Conservation (phyloP, 2,113 vertebrate species). For the Gobio gobio region DNA sequence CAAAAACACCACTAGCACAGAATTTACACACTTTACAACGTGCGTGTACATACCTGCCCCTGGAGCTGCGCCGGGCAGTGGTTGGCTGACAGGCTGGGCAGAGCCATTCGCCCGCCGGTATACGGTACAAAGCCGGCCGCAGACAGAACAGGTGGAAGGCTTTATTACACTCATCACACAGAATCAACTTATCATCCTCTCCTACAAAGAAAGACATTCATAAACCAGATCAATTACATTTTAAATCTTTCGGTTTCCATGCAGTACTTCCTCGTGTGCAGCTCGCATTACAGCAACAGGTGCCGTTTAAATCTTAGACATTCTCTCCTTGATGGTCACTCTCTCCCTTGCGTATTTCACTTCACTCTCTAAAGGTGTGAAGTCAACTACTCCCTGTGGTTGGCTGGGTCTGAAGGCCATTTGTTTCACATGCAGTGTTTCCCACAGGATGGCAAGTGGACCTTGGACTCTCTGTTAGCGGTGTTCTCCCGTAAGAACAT, state of each 20-base stretch:
- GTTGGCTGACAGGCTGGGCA: conserved; percentile 95
- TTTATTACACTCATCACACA: conserved; percentile 98
- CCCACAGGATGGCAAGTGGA: neutral
- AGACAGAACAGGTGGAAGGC: conserved; percentile 98
- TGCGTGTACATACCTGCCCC: conserved; percentile 80
- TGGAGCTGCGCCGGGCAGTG: conserved; percentile 84
- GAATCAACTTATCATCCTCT: conserved; percentile 95
- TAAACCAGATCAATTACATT: conserved; percentile 26
- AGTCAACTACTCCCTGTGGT: neutral
- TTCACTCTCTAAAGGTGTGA: neutral
- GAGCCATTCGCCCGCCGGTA: conserved; percentile 92
- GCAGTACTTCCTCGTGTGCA: conserved; percentile 10
- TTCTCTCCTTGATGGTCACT: neutral
- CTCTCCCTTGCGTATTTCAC: neutral
- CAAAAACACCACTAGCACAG: too few relatives aligned
- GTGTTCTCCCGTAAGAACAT: neutral
- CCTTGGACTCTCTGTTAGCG: neutral
- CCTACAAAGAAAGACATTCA: conserved; percentile 70
- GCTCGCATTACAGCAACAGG: conserved; percentile 9
- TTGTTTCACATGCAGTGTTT: neutral
- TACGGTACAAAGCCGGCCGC: conserved; percentile 89
- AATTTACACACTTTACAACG: too few relatives aligned
- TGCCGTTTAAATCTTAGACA: neutral
- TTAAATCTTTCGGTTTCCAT: conserved; percentile 7
- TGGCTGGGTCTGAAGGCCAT: neutral